A percentile compares a stretch with the other conserved stretches of the same genome.
These are phyloP conservation scores for Aspiorhynchus laticeps DNA, from an alignment of 2,113 vertebrate species.

Conservation along the genomic window DNA sequence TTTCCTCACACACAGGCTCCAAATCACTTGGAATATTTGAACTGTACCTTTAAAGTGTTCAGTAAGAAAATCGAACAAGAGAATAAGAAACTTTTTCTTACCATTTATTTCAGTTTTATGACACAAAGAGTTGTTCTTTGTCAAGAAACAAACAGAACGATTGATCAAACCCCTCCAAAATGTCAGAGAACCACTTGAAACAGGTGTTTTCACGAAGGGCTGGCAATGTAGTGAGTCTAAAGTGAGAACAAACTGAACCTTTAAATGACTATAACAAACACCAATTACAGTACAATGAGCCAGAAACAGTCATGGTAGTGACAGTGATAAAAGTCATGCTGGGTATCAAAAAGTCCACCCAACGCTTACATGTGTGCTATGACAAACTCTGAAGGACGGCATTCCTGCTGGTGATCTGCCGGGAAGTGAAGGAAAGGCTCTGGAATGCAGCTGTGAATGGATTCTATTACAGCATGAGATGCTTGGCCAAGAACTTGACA, in stretches of 20 bases:
- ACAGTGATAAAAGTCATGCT: background rate
- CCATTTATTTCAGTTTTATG: slow-evolving; percentile 49
- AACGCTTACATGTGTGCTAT: background rate
- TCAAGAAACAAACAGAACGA: slow-evolving; percentile 35
- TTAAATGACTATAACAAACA: slow-evolving; percentile 6
- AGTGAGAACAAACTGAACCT: background rate
- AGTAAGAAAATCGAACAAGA: background rate
- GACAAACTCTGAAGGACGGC: background rate
- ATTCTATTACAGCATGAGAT: slow-evolving; percentile 54
- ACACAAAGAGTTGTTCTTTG: slow-evolving; percentile 30
- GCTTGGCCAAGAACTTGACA: slow-evolving; percentile 47
- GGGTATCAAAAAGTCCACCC: slow-evolving; percentile 25
- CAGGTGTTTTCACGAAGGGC: slow-evolving; percentile 14
- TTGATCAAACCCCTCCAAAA: background rate
- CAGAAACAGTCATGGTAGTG: slow-evolving; percentile 28
- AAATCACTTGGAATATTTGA: background rate
- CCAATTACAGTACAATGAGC: slow-evolving; percentile 23
- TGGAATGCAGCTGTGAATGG: slow-evolving; percentile 57
- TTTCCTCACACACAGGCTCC: background rate
- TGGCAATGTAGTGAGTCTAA: slow-evolving; percentile 8
- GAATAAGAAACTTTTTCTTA: background rate
- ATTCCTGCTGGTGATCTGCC: slow-evolving; percentile 45
- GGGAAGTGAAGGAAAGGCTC: slow-evolving; percentile 22
- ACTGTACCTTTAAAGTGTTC: too few species aligned
- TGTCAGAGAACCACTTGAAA: slow-evolving; percentile 33